Conservation (phyloP, 2,888 invertebrate genomes). For the Thelaira solivaga region DNA sequence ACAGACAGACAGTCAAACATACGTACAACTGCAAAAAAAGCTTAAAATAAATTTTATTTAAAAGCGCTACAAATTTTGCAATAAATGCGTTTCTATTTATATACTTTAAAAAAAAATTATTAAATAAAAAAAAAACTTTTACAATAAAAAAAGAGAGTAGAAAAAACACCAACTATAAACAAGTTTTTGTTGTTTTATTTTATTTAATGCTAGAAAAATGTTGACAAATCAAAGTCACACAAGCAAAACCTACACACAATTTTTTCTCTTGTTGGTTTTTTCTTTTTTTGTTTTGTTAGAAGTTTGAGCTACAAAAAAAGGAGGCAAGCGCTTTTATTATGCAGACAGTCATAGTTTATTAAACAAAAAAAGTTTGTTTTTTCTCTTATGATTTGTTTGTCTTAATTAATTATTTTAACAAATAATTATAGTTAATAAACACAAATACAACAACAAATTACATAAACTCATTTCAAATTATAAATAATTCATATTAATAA, state of each 20-base stretch:
- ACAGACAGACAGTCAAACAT: too few species aligned
- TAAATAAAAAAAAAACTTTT: not conserved
- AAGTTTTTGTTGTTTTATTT: too few species aligned
- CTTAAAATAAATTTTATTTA: too few species aligned
- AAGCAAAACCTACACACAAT: conserved; percentile 42
- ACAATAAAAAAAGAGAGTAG: not conserved
- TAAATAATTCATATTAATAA: conserved; percentile 50
- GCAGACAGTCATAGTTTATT: conserved; percentile 19
- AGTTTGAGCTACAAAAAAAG: not conserved
- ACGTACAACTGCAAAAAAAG: too few species aligned
- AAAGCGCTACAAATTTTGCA: too few species aligned
- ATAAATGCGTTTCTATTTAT: too few species aligned
- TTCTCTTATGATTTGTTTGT: conserved; percentile 8
- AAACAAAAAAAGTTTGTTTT: not conserved
- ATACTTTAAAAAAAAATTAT: too few species aligned
- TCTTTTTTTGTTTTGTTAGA: too few species aligned
- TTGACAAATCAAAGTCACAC: conserved; percentile 41
- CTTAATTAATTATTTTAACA: conserved; percentile 52
- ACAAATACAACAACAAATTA: not conserved
- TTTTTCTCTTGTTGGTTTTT: not conserved
- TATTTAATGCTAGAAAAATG: not conserved
- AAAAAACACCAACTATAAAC: too few species aligned
- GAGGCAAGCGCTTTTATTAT: conserved; percentile 12
- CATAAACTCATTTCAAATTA: conserved; percentile 36
- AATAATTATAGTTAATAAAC: conserved; percentile 48